Base-by-base conservation (phyloP, 2,797 vertebrate genomes). In the Manis pentadactyla region DNA sequence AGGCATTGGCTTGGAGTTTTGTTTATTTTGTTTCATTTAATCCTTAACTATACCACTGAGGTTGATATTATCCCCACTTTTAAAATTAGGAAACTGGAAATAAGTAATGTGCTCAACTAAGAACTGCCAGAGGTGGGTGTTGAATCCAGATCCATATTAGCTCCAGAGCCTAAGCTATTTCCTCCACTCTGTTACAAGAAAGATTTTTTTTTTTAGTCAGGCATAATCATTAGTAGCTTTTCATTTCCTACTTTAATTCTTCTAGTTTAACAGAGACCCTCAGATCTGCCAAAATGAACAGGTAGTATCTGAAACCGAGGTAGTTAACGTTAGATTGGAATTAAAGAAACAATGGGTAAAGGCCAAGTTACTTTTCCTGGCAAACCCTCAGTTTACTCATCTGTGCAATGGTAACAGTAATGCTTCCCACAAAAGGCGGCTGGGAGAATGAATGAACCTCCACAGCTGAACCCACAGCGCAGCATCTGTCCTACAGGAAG, bases 21-120 rank as follows among this genome's bases (percentile, higher is more conserved):
- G 31, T 82, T 53, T 27, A n/a, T 63, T 85, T 83, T 87, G 34
- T 59, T 94, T 91, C 17, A 93, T 34, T 87, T 74, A 87, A 91
- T 87, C 23, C 12, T 13, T 75, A 89, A 66, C 37, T 79, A n/a
- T 21, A 51, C 19, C n/a, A 92, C 55, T n/a, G 42, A 79, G 31
- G 93, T 31, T 4, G 59, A 77, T 51, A 75, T 81, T 90, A 94
- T 51, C 14, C 13, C 18, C 25, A 90, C n/a, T 68, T 96, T 92
- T 86, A 51, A 73, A 91, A 74, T 63, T 14, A 37, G 57, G 64
- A 91, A 94, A 51, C 37, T 29, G 29, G 25, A 17, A 63, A 23
- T 46, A 90, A 94, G 18, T 29, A 64, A 37, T 11, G 5, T 6
- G 14, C 15, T 77, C 53, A 74, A n/a, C 23, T 71, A 57, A 18